Conservation (phyloP, 1,140 invertebrate genomes). For the Drosophila orena region DNA sequence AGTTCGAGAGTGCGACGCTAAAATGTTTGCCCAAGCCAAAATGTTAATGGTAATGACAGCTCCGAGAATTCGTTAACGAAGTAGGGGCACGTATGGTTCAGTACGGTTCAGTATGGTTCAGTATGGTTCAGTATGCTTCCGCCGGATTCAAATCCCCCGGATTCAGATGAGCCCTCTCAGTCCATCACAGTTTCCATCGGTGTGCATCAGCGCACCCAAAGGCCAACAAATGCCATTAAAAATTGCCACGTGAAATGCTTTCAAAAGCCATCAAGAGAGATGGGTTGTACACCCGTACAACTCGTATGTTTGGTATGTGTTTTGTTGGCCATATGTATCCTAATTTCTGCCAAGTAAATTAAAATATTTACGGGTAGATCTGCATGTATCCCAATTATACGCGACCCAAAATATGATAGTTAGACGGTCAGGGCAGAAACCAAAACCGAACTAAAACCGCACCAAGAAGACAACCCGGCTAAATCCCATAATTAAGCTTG, state of each 20-base stretch:
- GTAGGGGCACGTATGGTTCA: constrained; percentile 22
- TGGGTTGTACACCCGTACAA: not conserved
- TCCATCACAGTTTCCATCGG: constrained; percentile 34
- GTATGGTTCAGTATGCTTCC: not conserved
- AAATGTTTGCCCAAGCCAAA: constrained; percentile 74
- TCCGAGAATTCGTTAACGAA: constrained; percentile 63
- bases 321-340: constrained; percentile 1
- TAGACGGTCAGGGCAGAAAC: constrained; percentile 26
- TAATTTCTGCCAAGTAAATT: constrained; percentile 35
- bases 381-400: constrained; percentile 70
- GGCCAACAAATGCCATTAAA: constrained; percentile 37
- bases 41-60: constrained; percentile 69
- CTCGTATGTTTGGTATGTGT: too few relatives aligned
- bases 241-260: constrained; percentile 59
- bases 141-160: too few relatives aligned
- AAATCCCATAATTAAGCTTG: constrained; percentile 68
- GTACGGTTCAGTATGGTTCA: not conserved
- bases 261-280: constrained; percentile 16
- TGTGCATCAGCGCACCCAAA: constrained; percentile 7
- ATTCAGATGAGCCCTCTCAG: not conserved
- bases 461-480: constrained; percentile 33
- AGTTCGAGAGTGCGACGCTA: constrained; percentile 48
- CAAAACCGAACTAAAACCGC: constrained; percentile 22
- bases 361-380: constrained; percentile 36
- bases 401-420: constrained; percentile 62